Conservation (phyloP, 2,113 vertebrate species). For the Dromas ardeola region DNA sequence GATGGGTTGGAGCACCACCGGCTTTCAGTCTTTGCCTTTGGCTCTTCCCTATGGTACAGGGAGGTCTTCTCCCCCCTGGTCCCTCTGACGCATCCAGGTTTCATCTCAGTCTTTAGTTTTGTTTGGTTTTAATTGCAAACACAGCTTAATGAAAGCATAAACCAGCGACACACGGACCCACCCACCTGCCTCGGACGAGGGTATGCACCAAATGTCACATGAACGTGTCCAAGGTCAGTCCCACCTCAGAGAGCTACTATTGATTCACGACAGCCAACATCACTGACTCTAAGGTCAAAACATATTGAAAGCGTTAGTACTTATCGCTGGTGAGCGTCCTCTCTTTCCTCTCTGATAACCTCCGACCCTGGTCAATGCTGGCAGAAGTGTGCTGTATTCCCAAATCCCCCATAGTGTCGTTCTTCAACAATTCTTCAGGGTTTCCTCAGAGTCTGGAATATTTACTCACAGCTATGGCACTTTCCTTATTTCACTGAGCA, state of each 20-base stretch:
- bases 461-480: not conserved
- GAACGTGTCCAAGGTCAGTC: not conserved
- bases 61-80: not conserved
- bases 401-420: not conserved
- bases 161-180: not conserved
- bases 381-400: not conserved
- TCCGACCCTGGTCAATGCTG: not conserved
- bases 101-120: not conserved
- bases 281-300: not conserved
- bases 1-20: not conserved
- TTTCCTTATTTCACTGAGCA: not conserved
- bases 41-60: not conserved
- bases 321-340: not conserved
- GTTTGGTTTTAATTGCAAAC: conserved; percentile 46
- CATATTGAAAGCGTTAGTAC: not conserved
- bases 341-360: not conserved
- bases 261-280: not conserved
- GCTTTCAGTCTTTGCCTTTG: not conserved
- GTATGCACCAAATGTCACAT: not conserved
- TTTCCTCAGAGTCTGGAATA: not conserved
- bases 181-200: not conserved
- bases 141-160: not conserved
- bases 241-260: not conserved
- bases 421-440: not conserved
- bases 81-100: not conserved